Conservation (phyloP, 2,888 invertebrate genomes). For the Acleris emargana region DNA sequence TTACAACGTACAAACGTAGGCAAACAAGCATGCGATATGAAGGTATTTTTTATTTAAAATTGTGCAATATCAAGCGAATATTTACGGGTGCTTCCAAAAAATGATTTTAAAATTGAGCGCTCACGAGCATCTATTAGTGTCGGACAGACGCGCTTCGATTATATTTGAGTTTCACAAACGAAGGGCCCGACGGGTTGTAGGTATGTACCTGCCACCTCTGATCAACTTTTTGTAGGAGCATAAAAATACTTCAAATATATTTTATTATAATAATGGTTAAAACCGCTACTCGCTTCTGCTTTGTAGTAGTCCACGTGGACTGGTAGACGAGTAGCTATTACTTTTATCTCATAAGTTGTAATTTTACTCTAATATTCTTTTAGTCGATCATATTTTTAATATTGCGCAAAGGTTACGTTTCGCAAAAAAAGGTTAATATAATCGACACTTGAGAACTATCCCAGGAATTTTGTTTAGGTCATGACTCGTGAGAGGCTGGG, state of each 20-base stretch:
- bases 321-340: slow-evolving; percentile 9
- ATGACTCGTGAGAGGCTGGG: no score
- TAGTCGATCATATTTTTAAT: no score
- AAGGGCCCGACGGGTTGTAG: slow-evolving; percentile 52
- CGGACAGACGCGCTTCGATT: slow-evolving; percentile 55
- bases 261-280: slow-evolving; percentile 53
- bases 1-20: no score
- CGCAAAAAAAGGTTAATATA: no score
- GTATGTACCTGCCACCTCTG: slow-evolving; percentile 49
- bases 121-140: slow-evolving; percentile 55
- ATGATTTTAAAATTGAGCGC: slow-evolving; percentile 56
- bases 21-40: no score
- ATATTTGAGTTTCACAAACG: slow-evolving; percentile 59
- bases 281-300: slow-evolving; percentile 37
- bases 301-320: slow-evolving; percentile 36
- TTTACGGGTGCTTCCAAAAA: slow-evolving; percentile 42
- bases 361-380: neutral
- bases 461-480: no score
- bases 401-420: no score
- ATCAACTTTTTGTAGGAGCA: slow-evolving; percentile 53
- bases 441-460: no score
- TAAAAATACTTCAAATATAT: slow-evolving; percentile 54
- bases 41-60: slow-evolving; percentile 14
- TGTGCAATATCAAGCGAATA: slow-evolving; percentile 27
- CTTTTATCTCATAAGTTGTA: neutral